Evolutionary conservation across 2,113 vertebrate genomes (phyloP).

Genomic region (Gila orcuttii): DNA sequence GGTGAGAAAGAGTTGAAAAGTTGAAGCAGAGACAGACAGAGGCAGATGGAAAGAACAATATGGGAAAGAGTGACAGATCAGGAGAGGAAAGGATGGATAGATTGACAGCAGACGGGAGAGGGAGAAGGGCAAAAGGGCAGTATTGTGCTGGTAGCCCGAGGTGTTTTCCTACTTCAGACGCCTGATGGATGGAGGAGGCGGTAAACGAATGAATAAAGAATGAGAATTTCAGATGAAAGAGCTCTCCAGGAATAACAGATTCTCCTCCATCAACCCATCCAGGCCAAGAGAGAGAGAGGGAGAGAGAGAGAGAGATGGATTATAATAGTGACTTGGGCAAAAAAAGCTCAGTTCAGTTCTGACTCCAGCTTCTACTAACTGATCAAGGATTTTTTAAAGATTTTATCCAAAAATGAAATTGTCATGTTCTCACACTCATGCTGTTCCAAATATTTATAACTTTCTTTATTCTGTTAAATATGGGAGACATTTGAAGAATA

Average conservation of each 20-base stretch:
- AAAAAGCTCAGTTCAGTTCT: background rate
- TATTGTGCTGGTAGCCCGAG: constrained; percentile 65
- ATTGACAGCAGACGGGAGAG: constrained; percentile 27
- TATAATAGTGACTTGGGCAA: background rate
- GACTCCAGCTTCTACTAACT: background rate
- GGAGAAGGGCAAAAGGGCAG: constrained; percentile 38
- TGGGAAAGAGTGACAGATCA: constrained; percentile 27
- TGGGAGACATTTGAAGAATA: background rate
- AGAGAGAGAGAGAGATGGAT: too few species aligned
- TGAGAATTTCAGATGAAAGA: constrained; percentile 74
- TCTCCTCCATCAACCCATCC: constrained; percentile 55
- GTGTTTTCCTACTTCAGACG: constrained; percentile 72
- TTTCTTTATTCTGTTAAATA: background rate
- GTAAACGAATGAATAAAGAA: constrained; percentile 75
- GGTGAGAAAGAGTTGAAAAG: constrained; percentile 45
- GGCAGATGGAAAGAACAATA: constrained; percentile 27
- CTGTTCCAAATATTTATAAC: background rate
- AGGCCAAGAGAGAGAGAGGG: constrained; percentile 40
- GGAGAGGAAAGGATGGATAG: constrained; percentile 34
- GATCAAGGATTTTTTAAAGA: background rate
- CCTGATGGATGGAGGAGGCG: constrained; percentile 69
- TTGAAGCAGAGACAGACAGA: constrained; percentile 47
- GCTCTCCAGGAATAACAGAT: constrained; percentile 67
- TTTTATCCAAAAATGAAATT: background rate
- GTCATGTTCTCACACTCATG: background rate